phyloP scores from a whole-genome alignment of 2,888 invertebrate species.

The Conomelus anceps region DNA sequence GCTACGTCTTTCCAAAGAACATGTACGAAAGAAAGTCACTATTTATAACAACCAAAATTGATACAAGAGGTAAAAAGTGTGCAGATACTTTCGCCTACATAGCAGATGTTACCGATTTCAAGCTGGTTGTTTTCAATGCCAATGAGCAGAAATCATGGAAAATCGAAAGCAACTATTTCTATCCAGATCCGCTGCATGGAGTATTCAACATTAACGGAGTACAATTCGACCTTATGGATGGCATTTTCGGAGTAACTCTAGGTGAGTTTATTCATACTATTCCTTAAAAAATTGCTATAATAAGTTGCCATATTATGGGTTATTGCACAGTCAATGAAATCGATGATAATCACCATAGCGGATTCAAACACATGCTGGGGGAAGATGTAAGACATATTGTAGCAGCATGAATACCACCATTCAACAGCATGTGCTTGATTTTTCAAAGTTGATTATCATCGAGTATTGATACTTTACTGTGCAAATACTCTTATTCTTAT shows the following conservation, averaged over 20 bases:
- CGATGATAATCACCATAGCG: too few species aligned
- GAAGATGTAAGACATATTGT: too few species aligned
- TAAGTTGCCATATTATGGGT: too few species aligned
- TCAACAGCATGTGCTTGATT: too few species aligned
- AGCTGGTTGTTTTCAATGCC: slow-evolving; percentile 58
- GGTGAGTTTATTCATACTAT: slow-evolving; percentile 43
- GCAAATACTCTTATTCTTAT: too few species aligned
- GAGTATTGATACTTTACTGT: too few species aligned
- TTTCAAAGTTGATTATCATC: too few species aligned
- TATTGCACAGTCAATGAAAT: too few species aligned
- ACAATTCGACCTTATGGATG: slow-evolving; percentile 66
- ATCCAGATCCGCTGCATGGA: slow-evolving; percentile 57
- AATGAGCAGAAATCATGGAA: slow-evolving; percentile 52
- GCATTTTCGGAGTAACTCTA: slow-evolving; percentile 61
- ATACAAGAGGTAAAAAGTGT: slow-evolving; percentile 51
- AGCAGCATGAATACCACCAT: too few species aligned
- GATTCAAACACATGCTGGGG: too few species aligned
- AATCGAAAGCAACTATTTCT: slow-evolving; percentile 54
- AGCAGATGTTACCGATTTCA: slow-evolving; percentile 59
- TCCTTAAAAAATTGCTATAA: too few species aligned
- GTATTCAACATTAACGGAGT: slow-evolving; percentile 56
- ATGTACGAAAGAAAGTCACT: slow-evolving; percentile 45
- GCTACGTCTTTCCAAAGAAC: slow-evolving; percentile 31
- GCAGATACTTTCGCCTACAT: slow-evolving; percentile 58
- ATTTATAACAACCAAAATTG: slow-evolving; percentile 58